phyloP scores from a whole-genome alignment of 1,140 invertebrate genomes.

The Teleogryllus occipitalis region DNA sequence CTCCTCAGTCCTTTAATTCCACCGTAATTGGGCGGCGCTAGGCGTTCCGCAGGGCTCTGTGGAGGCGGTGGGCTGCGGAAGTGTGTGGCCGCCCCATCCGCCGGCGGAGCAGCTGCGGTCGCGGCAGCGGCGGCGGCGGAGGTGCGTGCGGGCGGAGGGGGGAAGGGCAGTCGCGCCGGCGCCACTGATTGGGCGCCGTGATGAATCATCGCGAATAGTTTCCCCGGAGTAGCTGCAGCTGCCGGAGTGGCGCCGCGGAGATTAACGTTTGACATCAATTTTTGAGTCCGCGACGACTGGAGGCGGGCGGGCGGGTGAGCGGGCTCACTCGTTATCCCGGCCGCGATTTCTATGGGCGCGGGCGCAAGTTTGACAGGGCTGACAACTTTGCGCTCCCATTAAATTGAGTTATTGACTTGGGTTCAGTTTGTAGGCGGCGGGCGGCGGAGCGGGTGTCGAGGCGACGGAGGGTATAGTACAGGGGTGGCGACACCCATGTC shows the following conservation, averaged over 20 bases:
- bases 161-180: too few relatives aligned
- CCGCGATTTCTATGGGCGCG: conserved; percentile 1
- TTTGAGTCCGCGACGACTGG: background rate
- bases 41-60: too few relatives aligned
- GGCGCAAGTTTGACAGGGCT: conserved; percentile 11
- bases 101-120: too few relatives aligned
- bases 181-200: background rate
- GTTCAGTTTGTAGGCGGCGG: conserved; percentile 12
- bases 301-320: background rate
- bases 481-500: too few relatives aligned
- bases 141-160: too few relatives aligned
- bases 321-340: background rate
- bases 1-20: too few relatives aligned
- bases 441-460: background rate
- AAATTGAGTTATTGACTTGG: conserved; percentile 20
- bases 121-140: too few relatives aligned
- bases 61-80: too few relatives aligned
- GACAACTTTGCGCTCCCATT: conserved; percentile 17
- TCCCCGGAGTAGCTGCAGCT: background rate
- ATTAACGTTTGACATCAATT: conserved; percentile 5
- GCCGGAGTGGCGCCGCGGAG: background rate
- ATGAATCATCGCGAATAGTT: background rate
- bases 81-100: too few relatives aligned
- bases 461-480: background rate
- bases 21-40: too few relatives aligned